These are phyloP conservation scores for Diglossa cyanea DNA, from an alignment of 2,797 vertebrate genomes.

Conservation along the genomic window DNA sequence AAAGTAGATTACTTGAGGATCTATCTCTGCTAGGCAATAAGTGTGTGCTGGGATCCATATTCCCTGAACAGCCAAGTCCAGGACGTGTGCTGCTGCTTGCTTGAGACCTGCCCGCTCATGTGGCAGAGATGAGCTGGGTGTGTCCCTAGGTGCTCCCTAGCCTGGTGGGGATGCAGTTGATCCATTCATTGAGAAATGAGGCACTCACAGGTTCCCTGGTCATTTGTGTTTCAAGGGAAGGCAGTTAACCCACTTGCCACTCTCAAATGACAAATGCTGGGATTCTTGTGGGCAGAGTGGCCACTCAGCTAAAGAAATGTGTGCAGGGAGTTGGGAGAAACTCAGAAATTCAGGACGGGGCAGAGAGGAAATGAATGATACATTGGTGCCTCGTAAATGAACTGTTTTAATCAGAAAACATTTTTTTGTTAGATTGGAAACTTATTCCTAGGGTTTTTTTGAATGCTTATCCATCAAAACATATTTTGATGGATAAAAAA, in stretches of 20 bases:
- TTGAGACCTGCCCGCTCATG: rapidly evolving
- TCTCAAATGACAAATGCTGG: neutral
- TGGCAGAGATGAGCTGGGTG: neutral
- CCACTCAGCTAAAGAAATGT: neutral
- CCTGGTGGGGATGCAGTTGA: neutral
- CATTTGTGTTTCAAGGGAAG: neutral
- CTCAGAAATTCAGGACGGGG: neutral
- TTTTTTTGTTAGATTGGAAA: neutral
- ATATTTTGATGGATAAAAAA: neutral
- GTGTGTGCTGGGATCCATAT: neutral
- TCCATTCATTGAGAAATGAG: neutral
- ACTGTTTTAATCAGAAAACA: neutral
- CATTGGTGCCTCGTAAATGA: neutral
- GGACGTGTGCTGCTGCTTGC: neutral
- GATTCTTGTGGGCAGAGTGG: neutral
- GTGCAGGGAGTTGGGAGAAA: neutral
- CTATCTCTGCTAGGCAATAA: neutral
- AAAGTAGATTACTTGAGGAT: neutral
- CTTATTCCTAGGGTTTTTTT: neutral
- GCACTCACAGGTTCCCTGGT: neutral
- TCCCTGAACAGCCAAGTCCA: rapidly evolving
- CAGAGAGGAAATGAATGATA: neutral
- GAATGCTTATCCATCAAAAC: neutral
- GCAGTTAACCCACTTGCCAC: neutral
- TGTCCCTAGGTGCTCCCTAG: neutral